Conservation (phyloP, 2,888 invertebrate species). For the Scrobipalpa costella region DNA sequence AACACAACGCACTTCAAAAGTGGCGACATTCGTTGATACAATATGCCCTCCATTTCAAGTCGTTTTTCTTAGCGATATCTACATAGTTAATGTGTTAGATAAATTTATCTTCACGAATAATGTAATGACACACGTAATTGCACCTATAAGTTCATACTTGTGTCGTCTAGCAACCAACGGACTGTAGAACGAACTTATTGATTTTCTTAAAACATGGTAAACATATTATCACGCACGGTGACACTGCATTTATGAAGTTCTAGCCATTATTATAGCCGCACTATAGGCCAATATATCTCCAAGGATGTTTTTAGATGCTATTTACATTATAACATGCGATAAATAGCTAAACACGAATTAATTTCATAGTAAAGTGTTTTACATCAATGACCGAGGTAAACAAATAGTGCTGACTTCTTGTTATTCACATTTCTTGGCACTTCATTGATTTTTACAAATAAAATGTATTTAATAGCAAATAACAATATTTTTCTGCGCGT, state of each 20-base stretch:
- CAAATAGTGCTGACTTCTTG: constrained; percentile 8
- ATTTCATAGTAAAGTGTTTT: neutral
- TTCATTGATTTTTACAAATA: no score
- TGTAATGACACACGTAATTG: constrained; percentile 8
- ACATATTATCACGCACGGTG: constrained; percentile 18
- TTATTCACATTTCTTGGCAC: neutral
- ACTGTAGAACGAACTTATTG: constrained; percentile 67
- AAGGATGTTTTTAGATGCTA: neutral
- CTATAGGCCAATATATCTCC: constrained; percentile 7
- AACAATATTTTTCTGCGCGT: no score
- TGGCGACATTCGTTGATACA: constrained; percentile 67
- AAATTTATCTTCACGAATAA: neutral
- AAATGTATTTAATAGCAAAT: no score
- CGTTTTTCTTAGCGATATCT: neutral
- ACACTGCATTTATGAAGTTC: constrained; percentile 37
- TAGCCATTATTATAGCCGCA: constrained; percentile 16
- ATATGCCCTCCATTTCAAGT: constrained; percentile 63
- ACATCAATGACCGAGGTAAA: constrained; percentile 17
- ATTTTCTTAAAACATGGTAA: constrained; percentile 53
- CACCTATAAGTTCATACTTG: constrained; percentile 9
- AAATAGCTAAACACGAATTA: neutral
- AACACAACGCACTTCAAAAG: constrained; percentile 71
- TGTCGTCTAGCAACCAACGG: constrained; percentile 53
- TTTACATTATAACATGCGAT: neutral
- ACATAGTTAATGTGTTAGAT: constrained; percentile 4